Evolutionary conservation across 2,888 invertebrate species (phyloP).

Genomic region (Auanema sp.): DNA sequence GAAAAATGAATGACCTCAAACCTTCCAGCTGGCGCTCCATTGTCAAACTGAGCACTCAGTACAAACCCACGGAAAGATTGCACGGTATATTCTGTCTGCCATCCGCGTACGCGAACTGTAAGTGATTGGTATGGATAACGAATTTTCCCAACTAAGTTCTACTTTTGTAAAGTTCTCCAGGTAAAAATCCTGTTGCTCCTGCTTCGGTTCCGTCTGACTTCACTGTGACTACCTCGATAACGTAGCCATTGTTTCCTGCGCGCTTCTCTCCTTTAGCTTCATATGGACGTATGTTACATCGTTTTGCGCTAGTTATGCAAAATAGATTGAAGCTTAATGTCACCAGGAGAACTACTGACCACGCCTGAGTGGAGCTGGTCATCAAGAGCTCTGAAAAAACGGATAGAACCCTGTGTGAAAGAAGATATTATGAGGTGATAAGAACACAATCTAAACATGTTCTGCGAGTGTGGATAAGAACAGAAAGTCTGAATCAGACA

Average conservation of each 20-base stretch:
- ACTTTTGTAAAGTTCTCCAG: conserved; percentile 56
- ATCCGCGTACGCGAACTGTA: conserved; percentile 57
- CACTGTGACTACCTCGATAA: conserved; percentile 38
- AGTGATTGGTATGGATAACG: conserved; percentile 7
- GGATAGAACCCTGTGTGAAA: too few species aligned
- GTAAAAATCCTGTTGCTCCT: conserved; percentile 48
- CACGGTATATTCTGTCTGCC: conserved; percentile 62
- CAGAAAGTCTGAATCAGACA: too few species aligned
- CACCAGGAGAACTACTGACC: not conserved
- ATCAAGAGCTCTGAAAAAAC: too few species aligned
- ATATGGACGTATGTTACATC: conserved; percentile 41
- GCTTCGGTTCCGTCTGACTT: conserved; percentile 24
- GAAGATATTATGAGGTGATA: too few species aligned
- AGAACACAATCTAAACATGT: too few species aligned
- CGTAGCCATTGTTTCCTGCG: conserved; percentile 60
- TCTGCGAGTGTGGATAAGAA: too few species aligned
- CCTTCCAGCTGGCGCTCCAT: conserved; percentile 53
- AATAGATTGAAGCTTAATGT: not conserved
- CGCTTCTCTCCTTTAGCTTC: conserved; percentile 48
- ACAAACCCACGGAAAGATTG: conserved; percentile 64
- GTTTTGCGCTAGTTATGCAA: not conserved
- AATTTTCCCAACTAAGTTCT: not conserved
- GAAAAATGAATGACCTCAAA: conserved; percentile 50
- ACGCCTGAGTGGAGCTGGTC: too few species aligned
- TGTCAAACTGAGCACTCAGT: conserved; percentile 51